Percentiles rank a stretch among this genome's conserved stretches.
Conservation (phyloP, 2,113 vertebrate species). For the Burhinus oedicnemus region DNA sequence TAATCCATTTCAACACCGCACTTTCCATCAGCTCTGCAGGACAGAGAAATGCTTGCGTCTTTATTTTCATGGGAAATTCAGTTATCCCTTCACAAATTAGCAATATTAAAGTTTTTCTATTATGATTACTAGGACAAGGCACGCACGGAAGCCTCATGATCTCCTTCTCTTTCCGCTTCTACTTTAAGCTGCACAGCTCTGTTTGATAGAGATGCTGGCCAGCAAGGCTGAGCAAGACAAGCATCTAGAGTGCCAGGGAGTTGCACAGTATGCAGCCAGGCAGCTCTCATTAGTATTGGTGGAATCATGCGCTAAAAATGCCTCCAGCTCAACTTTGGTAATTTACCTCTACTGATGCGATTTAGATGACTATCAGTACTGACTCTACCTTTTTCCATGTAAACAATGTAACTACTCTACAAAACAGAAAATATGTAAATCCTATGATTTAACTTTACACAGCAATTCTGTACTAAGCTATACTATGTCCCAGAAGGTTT, state of each 20-base stretch:
- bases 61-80: not conserved
- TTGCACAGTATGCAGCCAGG: not conserved
- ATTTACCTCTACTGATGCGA: not conserved
- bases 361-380: not conserved
- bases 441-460: slow-evolving; percentile 9
- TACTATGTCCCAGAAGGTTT: slow-evolving; percentile 32
- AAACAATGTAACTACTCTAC: slow-evolving; percentile 6
- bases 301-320: not conserved
- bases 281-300: not conserved
- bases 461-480: not conserved
- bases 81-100: not conserved
- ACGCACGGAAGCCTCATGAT: accelerated
- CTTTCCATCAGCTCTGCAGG: not conserved
- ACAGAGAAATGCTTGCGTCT: not conserved
- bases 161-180: not conserved
- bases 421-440: slow-evolving; percentile 32
- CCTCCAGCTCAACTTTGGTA: not conserved
- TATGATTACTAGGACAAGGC: not conserved
- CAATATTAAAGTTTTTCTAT: not conserved
- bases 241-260: not conserved
- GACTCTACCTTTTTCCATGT: not conserved
- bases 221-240: not conserved
- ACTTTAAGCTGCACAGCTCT: not conserved
- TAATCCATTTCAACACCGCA: not conserved
- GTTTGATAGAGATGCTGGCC: not conserved